Percentiles rank a stretch among this genome's conserved stretches.
Evolutionary conservation across 2,797 vertebrate genomes (phyloP).

Genomic region (Cynopterus sphinx): DNA sequence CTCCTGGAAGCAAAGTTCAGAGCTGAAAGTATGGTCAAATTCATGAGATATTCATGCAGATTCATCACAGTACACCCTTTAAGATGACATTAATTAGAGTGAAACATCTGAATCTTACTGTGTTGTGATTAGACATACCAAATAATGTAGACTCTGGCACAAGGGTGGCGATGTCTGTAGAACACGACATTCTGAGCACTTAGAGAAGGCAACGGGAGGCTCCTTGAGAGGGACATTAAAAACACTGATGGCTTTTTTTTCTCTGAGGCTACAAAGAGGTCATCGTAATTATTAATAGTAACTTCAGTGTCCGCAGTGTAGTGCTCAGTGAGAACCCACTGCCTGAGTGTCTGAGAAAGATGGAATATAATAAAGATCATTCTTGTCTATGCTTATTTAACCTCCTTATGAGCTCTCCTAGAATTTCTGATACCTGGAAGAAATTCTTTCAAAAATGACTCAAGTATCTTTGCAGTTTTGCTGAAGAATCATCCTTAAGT

Average conservation of each 20-base stretch:
- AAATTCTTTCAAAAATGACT: neutral
- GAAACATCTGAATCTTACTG: conserved; percentile 73
- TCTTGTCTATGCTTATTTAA: neutral
- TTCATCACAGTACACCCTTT: conserved; percentile 77
- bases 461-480: neutral
- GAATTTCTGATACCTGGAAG: conserved; percentile 11
- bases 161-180: neutral
- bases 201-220: neutral
- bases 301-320: neutral
- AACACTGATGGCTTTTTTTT: conserved; percentile 29
- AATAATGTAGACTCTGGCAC: conserved; percentile 32
- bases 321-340: neutral
- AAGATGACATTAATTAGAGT: conserved; percentile 73
- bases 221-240: conserved; percentile 17
- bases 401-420: neutral
- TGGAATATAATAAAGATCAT: conserved; percentile 6
- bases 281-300: conserved; percentile 56
- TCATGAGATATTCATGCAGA: conserved; percentile 70
- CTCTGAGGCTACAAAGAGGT: conserved; percentile 26
- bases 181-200: neutral
- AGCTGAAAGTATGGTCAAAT: conserved; percentile 73
- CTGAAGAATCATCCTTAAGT: neutral
- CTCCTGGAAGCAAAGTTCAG: conserved; percentile 80
- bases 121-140: conserved; percentile 59
- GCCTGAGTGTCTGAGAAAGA: conserved; percentile 29